Percentiles rank a stretch among this genome's conserved stretches.
Conservation (phyloP, 2,888 invertebrate genomes). For the Trissolcus japonicus region DNA sequence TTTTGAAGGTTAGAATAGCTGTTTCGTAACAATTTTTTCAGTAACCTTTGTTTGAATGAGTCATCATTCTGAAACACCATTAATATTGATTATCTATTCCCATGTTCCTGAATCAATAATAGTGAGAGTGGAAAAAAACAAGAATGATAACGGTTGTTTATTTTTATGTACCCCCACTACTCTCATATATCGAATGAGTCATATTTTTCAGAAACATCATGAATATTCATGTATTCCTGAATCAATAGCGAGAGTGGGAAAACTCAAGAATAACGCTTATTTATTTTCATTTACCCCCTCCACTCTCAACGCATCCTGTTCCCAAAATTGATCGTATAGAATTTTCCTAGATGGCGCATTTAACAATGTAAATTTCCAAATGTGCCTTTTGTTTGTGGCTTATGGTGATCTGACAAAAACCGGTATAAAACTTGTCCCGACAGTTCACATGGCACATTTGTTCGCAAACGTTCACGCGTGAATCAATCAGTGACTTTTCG, state of each 20-base stretch:
- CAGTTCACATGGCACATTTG: constrained; percentile 1
- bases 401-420: not conserved
- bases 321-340: not conserved
- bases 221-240: not conserved
- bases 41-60: no score
- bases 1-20: no score
- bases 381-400: not conserved
- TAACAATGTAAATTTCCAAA: not conserved
- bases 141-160: no score
- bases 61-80: no score
- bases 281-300: not conserved
- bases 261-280: not conserved
- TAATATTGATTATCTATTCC: no score
- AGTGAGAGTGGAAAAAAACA: no score
- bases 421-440: constrained; percentile 4
- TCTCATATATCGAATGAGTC: no score
- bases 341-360: constrained; percentile 3
- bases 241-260: not conserved
- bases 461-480: not conserved
- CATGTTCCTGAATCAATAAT: no score
- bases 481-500: not conserved
- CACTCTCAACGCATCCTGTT: no score
- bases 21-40: no score
- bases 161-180: no score
- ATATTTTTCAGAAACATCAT: no score